Percentiles rank a stretch among this genome's conserved stretches.
These are phyloP conservation scores for Meteorus cinctellus DNA, from an alignment of 2,888 invertebrate species.

Conservation along the genomic window DNA sequence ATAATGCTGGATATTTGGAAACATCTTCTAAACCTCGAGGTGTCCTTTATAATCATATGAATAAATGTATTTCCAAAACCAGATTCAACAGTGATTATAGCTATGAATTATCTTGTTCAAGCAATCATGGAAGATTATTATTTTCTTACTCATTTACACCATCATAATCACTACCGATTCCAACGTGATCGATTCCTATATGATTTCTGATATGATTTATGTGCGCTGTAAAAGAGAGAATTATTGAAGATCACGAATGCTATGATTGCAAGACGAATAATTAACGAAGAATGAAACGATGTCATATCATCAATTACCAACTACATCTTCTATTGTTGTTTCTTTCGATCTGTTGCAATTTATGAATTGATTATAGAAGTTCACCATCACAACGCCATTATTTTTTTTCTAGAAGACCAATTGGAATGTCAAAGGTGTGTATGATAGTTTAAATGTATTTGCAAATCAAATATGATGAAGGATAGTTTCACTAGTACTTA, in stretches of 20 bases:
- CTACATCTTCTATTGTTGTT: conserved; percentile 80
- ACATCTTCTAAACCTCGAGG: conserved; percentile 75
- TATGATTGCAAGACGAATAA: neutral
- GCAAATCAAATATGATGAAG: neutral
- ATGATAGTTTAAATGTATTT: neutral
- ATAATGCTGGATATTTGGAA: conserved; percentile 74
- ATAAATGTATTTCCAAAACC: neutral
- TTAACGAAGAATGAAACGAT: neutral
- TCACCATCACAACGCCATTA: conserved; percentile 84
- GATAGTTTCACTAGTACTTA: conserved; percentile 61
- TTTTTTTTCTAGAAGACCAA: conserved; percentile 76
- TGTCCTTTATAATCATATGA: conserved; percentile 60
- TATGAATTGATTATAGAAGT: conserved; percentile 81
- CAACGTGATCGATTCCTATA: conserved; percentile 75
- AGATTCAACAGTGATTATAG: neutral
- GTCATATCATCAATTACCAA: conserved; percentile 74
- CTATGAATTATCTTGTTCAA: neutral
- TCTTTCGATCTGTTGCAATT: conserved; percentile 69
- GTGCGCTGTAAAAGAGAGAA: conserved; percentile 71
- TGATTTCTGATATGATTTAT: conserved; percentile 75
- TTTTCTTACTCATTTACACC: conserved; percentile 70
- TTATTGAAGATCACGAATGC: neutral
- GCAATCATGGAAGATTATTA: conserved; percentile 8
- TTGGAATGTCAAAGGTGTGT: conserved; percentile 4
- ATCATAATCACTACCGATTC: conserved; percentile 76